Base-by-base conservation (phyloP, 2,113 vertebrate genomes). In the Pantherophis guttatus region DNA sequence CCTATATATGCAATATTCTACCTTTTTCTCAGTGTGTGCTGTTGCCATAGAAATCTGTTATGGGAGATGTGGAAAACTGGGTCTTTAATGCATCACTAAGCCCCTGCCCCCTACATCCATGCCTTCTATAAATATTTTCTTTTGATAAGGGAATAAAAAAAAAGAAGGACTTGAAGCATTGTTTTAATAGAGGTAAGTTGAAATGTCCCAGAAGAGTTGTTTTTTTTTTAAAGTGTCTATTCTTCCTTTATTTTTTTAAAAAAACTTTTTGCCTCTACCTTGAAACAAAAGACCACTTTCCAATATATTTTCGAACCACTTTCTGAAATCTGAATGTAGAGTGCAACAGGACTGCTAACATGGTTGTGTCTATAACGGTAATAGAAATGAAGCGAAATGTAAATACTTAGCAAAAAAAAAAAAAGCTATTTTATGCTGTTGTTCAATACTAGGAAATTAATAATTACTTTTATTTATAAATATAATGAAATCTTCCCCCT, bases 31-130 rank as follows among this genome's bases (percentile, higher is more conserved):
- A 44, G 33, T 81, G 24, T 75, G 65, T 89, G 75, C 91, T 0
- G 94, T 97, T 97, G 95, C 95, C 94, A 97, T 97, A 96, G 96
- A 93, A 93, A 95, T 97, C 65, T 53, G 93, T 91, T 93, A 87
- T 29, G 52, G 88, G 90, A 92, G 96, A 90, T 0, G 5, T 91
- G 91, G 93, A 70, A 50, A 94, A 93, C 75, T 87, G 54, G 87
- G 86, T 62, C 88, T 90, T 55, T 92, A 94, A 92, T 1, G n/a
- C 94, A 94, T 5, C 0, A 54, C 62, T 88, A 90, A 81, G 33
- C 75, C 52, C n/a, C 13, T 70, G 29, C 29, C 24, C 10, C 23
- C 15, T 19, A 58, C 70, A 11, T 50, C 29, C 58, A 55, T 8
- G 44, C 33, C 90, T 57, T 33, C 53, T 54, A 29, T 39, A 33